Evolutionary conservation across 2,113 vertebrate genomes (phyloP).

Genomic region (Chionis minor): DNA sequence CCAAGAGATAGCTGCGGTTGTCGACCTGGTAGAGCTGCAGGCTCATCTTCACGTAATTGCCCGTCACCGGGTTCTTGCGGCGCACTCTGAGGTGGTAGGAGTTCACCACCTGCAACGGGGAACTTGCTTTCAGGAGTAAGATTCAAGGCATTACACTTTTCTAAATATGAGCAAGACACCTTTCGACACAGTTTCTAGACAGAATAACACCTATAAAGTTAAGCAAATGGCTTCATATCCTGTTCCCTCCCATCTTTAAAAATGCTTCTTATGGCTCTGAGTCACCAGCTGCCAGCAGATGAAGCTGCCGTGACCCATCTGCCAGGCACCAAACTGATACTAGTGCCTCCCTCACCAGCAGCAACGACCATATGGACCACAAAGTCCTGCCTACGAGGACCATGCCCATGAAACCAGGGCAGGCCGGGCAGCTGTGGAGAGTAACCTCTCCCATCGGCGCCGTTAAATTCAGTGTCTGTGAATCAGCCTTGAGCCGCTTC

Average conservation of each 20-base stretch:
- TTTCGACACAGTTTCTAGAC: background rate
- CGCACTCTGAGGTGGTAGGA: slow-evolving; percentile 94
- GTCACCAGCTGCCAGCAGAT: background rate
- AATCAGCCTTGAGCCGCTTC: background rate
- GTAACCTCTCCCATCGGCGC: background rate
- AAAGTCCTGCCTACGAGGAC: fast-evolving
- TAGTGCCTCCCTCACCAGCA: background rate
- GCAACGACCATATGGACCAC: background rate
- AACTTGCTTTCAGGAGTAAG: slow-evolving; percentile 20
- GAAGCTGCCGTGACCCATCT: background rate
- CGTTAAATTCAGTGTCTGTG: background rate
- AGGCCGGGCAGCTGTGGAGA: background rate
- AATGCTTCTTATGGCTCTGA: background rate
- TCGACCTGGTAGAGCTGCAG: slow-evolving; percentile 99
- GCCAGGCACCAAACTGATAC: background rate
- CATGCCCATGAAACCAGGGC: background rate
- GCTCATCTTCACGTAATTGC: slow-evolving; percentile 97
- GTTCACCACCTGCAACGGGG: slow-evolving; percentile 86
- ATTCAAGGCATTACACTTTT: background rate
- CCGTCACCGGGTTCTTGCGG: slow-evolving; percentile 93
- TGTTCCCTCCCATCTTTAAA: background rate
- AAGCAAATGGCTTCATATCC: background rate
- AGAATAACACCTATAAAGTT: background rate
- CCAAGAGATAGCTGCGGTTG: slow-evolving; percentile 94
- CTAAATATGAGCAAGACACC: background rate